Percentiles rank a stretch among this genome's conserved stretches.
Conservation (phyloP, 2,113 vertebrate species). For the Lanius ludovicianus region DNA sequence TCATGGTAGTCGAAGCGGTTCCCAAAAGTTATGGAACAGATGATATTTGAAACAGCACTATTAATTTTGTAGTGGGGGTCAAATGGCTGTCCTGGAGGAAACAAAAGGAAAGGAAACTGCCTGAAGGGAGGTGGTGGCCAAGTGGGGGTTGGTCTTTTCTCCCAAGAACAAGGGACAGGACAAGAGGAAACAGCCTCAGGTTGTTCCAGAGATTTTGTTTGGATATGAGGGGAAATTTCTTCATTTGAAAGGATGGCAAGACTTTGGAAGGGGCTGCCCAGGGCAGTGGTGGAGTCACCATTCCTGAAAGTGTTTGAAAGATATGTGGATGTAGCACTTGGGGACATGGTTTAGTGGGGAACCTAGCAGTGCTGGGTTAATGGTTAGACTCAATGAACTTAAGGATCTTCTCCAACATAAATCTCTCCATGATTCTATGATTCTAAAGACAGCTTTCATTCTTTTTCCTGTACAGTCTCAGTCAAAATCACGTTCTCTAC, state of each 20-base stretch:
- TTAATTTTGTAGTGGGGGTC: conserved; percentile 76
- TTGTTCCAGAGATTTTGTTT: background rate
- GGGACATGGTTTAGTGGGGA: background rate
- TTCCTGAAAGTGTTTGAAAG: background rate
- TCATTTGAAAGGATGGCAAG: background rate
- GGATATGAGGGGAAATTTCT: background rate
- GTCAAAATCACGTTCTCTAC: background rate
- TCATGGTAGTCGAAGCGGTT: conserved; percentile 87
- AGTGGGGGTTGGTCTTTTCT: background rate
- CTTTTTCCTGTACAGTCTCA: background rate
- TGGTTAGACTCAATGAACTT: background rate
- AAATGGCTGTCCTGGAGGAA: conserved; percentile 75
- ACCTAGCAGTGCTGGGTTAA: background rate
- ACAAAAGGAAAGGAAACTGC: background rate
- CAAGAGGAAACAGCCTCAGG: background rate
- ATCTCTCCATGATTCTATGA: background rate
- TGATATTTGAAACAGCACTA: conserved; percentile 82
- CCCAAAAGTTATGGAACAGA: conserved; percentile 84
- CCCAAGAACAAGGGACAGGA: background rate
- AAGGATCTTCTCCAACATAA: background rate
- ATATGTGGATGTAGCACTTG: accelerated
- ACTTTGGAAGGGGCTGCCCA: background rate
- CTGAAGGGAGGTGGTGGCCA: background rate
- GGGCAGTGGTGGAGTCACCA: background rate
- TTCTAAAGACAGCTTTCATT: background rate